Percentiles rank a stretch among this genome's conserved stretches.
These are phyloP conservation scores for Bombus terrestris DNA, from an alignment of 1,140 invertebrate species.

Conservation along the genomic window DNA sequence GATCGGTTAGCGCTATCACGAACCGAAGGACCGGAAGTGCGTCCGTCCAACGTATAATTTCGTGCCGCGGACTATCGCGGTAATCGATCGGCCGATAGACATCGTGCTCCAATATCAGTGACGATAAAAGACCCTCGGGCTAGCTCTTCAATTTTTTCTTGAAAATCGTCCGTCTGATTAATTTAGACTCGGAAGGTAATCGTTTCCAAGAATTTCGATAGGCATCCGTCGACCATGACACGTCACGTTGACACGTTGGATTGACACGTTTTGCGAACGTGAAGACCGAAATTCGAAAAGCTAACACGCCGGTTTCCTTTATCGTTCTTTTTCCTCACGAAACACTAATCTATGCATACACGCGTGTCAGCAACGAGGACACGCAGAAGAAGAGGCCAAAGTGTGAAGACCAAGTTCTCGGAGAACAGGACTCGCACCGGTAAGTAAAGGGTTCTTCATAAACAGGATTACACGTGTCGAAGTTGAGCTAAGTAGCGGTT, in stretches of 20 bases:
- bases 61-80: constrained; percentile 11
- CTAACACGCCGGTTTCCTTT: neutral
- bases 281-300: neutral
- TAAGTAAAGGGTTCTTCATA: constrained; percentile 20
- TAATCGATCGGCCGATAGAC: constrained; percentile 42
- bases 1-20: neutral
- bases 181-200: neutral
- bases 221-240: neutral
- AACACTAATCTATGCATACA: no score
- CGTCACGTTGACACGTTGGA: neutral
- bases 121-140: constrained; percentile 36
- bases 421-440: constrained; percentile 33
- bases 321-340: neutral
- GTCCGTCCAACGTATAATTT: constrained; percentile 21
- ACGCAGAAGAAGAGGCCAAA: neutral
- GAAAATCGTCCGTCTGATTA: neutral
- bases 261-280: neutral
- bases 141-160: neutral
- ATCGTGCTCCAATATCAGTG: constrained; percentile 2
- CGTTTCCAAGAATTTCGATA: neutral
- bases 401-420: neutral
- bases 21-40: neutral
- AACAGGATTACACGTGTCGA: constrained; percentile 61
- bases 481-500: constrained; percentile 36
- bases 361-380: neutral